Percentiles rank a stretch among this genome's conserved stretches.
phyloP scores from a whole-genome alignment of 2,113 vertebrate species.

The Arizona elegans region DNA sequence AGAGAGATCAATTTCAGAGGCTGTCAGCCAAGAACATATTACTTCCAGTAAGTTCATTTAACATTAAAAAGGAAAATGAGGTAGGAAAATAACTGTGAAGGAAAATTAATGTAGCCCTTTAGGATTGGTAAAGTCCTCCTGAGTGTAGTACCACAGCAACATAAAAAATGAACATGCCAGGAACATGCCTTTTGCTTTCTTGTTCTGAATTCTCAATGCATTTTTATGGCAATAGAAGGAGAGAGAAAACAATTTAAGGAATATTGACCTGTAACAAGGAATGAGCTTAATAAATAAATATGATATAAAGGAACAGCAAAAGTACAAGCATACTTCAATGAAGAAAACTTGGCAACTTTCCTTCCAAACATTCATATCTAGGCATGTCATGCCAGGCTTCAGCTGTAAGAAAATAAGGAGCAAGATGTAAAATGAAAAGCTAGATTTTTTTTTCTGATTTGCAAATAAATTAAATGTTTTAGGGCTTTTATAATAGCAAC shows the following conservation, averaged over 20 bases:
- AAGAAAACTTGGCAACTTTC: not conserved
- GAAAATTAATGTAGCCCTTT: slow-evolving; percentile 10
- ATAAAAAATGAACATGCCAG: not conserved
- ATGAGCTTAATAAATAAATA: not conserved
- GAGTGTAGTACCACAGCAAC: not conserved
- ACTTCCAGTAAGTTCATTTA: not conserved
- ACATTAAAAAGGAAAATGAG: not conserved
- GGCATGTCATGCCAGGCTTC: not conserved
- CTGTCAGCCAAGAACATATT: not conserved
- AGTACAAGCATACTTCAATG: not conserved
- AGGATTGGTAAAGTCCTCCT: not conserved
- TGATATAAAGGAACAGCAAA: not conserved
- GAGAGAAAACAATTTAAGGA: not conserved
- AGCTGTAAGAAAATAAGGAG: not conserved
- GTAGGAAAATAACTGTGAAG: slow-evolving; percentile 9
- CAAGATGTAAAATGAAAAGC: not conserved
- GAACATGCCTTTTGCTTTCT: slow-evolving; percentile 13
- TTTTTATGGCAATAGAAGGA: not conserved
- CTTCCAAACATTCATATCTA: not conserved
- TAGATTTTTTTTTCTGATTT: not conserved
- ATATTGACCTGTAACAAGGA: slow-evolving; percentile 12
- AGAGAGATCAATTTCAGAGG: slow-evolving; percentile 8
- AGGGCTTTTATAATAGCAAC: not conserved
- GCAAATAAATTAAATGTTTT: not conserved
- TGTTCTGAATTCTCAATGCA: slow-evolving; percentile 1